These are phyloP conservation scores for Acromyrmex echinatior DNA, from an alignment of 1,140 invertebrate species.

Conservation along the genomic window DNA sequence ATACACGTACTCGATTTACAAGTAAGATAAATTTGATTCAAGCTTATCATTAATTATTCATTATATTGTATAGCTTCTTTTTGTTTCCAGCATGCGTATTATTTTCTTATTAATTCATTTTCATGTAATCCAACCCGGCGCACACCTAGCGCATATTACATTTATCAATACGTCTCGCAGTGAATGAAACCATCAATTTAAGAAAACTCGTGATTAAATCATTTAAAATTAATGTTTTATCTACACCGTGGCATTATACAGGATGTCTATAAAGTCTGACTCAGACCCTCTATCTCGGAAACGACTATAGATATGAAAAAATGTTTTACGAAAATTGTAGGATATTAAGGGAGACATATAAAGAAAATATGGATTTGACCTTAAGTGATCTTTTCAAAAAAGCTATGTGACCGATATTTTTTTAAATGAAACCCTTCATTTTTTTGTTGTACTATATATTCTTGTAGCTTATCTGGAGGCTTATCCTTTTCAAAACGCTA, in stretches of 20 bases:
- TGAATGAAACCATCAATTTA: not conserved
- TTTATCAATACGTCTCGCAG: not conserved
- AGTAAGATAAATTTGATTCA: conserved; percentile 35
- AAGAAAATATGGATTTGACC: no score
- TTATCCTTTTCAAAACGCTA: no score
- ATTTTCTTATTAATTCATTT: conserved; percentile 44
- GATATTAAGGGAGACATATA: no score
- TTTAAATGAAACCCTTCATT: no score
- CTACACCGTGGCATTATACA: not conserved
- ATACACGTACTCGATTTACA: not conserved
- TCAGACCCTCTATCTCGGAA: no score
- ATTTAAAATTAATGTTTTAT: conserved; percentile 14
- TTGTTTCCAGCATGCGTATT: not conserved
- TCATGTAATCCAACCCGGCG: conserved; percentile 20
- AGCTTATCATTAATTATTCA: conserved; percentile 39
- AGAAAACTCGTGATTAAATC: not conserved
- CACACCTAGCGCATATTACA: conserved; percentile 30
- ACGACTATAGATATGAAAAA: no score
- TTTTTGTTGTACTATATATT: no score
- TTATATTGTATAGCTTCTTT: not conserved
- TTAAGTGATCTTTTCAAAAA: no score
- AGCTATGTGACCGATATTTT: no score
- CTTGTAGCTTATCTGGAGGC: no score
- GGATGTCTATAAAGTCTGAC: no score
- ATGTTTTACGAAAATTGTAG: no score